phyloP scores from a whole-genome alignment of 1,140 invertebrate species.

The Eubasilissa regina region DNA sequence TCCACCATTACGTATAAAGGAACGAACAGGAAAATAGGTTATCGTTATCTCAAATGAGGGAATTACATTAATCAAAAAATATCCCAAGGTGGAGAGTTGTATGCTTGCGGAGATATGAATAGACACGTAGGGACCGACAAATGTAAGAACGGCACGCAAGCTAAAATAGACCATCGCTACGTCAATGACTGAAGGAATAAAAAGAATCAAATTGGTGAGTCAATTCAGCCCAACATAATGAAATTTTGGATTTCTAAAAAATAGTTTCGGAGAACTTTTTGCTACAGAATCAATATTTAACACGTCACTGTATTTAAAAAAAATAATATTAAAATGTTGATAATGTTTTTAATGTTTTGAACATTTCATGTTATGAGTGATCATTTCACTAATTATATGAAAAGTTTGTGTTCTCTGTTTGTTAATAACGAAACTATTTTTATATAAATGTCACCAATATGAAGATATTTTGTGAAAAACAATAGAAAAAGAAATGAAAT shows the following conservation, averaged over 20 bases:
- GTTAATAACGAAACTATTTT: too few relatives aligned
- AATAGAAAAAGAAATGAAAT: too few relatives aligned
- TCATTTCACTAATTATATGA: too few relatives aligned
- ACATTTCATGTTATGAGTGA: too few relatives aligned
- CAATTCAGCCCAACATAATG: neutral
- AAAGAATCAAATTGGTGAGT: slow-evolving; percentile 5
- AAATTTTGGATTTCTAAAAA: neutral
- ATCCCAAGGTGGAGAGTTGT: neutral
- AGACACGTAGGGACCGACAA: neutral
- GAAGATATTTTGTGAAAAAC: too few relatives aligned
- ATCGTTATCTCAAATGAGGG: neutral
- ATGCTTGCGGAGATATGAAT: neutral
- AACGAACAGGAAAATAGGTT: neutral
- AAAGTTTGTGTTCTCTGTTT: too few relatives aligned
- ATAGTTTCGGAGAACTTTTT: neutral
- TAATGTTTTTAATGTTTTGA: too few relatives aligned
- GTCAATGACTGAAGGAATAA: neutral
- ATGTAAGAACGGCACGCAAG: neutral
- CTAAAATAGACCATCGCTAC: slow-evolving; percentile 9
- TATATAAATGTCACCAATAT: too few relatives aligned
- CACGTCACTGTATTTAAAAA: too few relatives aligned
- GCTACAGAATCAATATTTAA: too few relatives aligned
- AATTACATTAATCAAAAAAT: slow-evolving; percentile 3
- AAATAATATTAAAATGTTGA: too few relatives aligned
- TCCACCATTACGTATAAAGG: neutral